A percentile compares a stretch with the other conserved stretches of the same genome.
Conservation (phyloP, 2,888 invertebrate species). For the Caenorhabditis japonica region DNA sequence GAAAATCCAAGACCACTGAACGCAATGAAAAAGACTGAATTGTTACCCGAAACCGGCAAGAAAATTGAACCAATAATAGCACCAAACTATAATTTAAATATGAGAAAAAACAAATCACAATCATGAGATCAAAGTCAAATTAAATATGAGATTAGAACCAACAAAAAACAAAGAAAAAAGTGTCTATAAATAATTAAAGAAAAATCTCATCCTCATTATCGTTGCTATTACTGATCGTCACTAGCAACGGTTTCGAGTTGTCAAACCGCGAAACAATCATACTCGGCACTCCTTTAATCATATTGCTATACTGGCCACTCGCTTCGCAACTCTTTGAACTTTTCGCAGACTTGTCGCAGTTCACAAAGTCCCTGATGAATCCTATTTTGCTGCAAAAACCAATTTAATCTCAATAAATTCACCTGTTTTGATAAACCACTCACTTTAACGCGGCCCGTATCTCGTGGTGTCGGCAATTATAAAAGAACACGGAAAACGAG, state of each 20-base stretch:
- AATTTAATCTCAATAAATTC: background rate
- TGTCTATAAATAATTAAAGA: conserved; percentile 6
- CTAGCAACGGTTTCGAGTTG: conserved; percentile 18
- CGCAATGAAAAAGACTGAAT: too few species aligned
- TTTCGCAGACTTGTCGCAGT: conserved; percentile 36
- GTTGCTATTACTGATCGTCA: conserved; percentile 27
- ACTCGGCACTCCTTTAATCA: conserved; percentile 30
- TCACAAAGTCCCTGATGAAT: conserved; percentile 45
- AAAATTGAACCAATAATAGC: too few species aligned
- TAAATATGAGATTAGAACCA: conserved; percentile 5
- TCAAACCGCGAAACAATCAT: conserved; percentile 28
- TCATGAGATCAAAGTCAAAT: background rate
- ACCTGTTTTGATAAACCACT: too few species aligned
- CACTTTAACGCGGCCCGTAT: conserved; percentile 59
- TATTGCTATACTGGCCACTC: conserved; percentile 39
- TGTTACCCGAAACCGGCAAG: too few species aligned
- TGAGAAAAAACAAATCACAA: too few species aligned
- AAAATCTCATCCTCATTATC: conserved; percentile 45
- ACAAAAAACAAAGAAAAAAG: too few species aligned
- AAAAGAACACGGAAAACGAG: conserved; percentile 61
- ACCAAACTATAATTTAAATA: too few species aligned
- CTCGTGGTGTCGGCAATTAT: conserved; percentile 62
- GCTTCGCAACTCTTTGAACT: conserved; percentile 27
- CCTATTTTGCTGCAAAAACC: conserved; percentile 41
- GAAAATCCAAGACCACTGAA: too few species aligned